Conservation (phyloP, 2,113 vertebrate genomes). For the Capreolus pygargus region DNA sequence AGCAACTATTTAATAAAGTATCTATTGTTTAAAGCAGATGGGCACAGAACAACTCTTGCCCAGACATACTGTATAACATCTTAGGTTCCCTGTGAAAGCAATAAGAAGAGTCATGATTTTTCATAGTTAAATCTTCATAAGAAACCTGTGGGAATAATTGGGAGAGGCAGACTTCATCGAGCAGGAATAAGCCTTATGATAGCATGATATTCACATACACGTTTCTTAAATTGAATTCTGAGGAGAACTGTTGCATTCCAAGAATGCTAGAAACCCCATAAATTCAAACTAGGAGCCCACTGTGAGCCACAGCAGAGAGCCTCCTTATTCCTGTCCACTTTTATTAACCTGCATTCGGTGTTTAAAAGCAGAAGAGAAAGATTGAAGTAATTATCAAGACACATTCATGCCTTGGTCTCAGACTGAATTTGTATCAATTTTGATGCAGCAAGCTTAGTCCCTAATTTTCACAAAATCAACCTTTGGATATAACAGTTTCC, state of each 20-base stretch:
- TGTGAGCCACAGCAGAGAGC: conserved; percentile 6
- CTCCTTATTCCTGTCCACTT: neutral
- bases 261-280: conserved; percentile 21
- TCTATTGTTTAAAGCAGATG: conserved; percentile 15
- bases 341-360: conserved; percentile 18
- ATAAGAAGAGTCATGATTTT: conserved; percentile 25
- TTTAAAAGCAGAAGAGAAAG: conserved; percentile 46
- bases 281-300: conserved; percentile 20
- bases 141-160: conserved; percentile 7
- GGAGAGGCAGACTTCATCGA: neutral
- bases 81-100: conserved; percentile 34
- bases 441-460: neutral
- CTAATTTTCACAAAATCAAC: conserved; percentile 32
- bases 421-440: conserved; percentile 40
- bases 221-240: conserved; percentile 32
- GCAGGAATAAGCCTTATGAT: neutral
- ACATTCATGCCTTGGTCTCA: neutral
- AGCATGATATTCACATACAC: conserved; percentile 31
- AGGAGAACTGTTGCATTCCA: neutral
- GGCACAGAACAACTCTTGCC: neutral
- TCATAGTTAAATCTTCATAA: conserved; percentile 40
- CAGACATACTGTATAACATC: neutral
- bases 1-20: conserved; percentile 21
- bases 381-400: neutral
- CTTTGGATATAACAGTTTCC: conserved; percentile 23